Evolutionary conservation across 1,140 invertebrate genomes (phyloP).

Genomic region (Agrilus planipennis): DNA sequence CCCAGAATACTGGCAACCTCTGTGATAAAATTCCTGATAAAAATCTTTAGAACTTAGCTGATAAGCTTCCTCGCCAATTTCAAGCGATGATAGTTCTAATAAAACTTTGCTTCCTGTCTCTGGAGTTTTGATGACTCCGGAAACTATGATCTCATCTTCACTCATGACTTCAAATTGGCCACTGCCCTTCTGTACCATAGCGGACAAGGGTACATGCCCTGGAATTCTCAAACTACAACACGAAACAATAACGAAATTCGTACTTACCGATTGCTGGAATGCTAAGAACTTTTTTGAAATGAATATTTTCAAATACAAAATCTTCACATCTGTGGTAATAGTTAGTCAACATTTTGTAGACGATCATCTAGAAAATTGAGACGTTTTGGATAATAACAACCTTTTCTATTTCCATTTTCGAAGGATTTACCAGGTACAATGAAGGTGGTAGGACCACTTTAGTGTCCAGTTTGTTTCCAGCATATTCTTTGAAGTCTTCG

Average conservation of each 20-base stretch:
- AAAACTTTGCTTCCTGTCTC: constrained; percentile 34
- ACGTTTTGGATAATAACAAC: not conserved
- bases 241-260: not conserved
- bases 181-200: constrained; percentile 75
- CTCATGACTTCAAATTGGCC: constrained; percentile 80
- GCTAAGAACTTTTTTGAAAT: constrained; percentile 71
- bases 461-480: constrained; percentile 27
- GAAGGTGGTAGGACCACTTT: constrained; percentile 24
- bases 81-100: constrained; percentile 28
- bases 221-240: constrained; percentile 1
- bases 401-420: too few relatives aligned
- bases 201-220: constrained; percentile 55
- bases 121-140: constrained; percentile 51
- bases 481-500: constrained; percentile 31
- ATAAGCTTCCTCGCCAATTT: constrained; percentile 35
- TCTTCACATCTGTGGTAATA: constrained; percentile 49
- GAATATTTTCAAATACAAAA: constrained; percentile 78
- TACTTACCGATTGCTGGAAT: constrained; percentile 54
- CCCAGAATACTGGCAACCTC: constrained; percentile 75
- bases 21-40: constrained; percentile 82
- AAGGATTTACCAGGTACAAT: constrained; percentile 22
- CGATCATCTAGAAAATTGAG: constrained; percentile 15
- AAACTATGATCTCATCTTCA: constrained; percentile 61
- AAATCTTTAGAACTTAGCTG: constrained; percentile 56
- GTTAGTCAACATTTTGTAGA: constrained; percentile 18